Base-by-base conservation (phyloP, 2,113 vertebrate species). In the Mionectes macconnelli region DNA sequence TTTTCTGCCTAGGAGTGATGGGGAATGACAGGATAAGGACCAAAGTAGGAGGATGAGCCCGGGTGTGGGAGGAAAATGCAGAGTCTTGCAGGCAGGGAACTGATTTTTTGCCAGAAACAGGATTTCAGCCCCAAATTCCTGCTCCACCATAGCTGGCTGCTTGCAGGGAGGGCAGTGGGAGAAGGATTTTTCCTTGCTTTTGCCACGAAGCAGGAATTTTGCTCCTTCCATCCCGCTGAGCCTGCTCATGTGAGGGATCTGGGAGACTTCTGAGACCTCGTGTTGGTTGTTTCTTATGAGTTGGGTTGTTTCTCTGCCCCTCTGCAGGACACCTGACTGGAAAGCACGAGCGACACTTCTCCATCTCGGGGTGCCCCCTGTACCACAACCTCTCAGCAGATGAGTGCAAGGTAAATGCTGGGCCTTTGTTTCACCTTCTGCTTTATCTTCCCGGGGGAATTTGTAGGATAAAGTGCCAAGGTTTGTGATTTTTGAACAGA, bases 371-470 rank as follows among this genome's bases (percentile, higher is more conserved):
- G 10, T 99, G 99, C 73, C 99, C 99, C 0, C 98, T 99, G 0
- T 99, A 99, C 95, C 99, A 99, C 97, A 99, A 99, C 85, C 99
- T 99, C 6, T 99, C 99, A 45, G 99, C 99, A 44, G 99, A 99
- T 14, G 99, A 99, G 78, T 99, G 99, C 98, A 99, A 99, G 98
- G 99, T 99, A 33, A 76, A 2, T 8, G 47, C 2, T 7, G 11
- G 19, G 18, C 60, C 59, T 62, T 62, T 44, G 5, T 72, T 28
- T 23, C 7, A 10, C 35, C 42, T 23, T 20, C 45, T 44, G 27
- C 0, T 69, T 22, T 23, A 11, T 17, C 31, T 72, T 60, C 23
- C 12, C 9, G 25, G 50, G 50, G 50, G 50, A 28, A 28, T 52
- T 28, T 28, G 50, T 16, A 6, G 40, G 53, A 19, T 5, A 27